These are phyloP conservation scores for Sandelia bainsii DNA, from an alignment of 2,797 vertebrate genomes.

Conservation along the genomic window DNA sequence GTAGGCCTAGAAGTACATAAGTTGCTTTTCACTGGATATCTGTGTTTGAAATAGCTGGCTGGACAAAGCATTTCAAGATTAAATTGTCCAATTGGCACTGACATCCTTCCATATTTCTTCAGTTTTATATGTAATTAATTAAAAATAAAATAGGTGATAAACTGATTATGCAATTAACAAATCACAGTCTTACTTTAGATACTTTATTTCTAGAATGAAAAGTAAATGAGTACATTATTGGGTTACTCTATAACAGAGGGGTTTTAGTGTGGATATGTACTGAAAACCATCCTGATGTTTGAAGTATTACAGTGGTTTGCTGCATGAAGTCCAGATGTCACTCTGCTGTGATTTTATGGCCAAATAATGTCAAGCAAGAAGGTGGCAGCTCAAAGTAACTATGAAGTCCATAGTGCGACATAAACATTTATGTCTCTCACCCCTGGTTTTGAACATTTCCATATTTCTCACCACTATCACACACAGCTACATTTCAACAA, in stretches of 20 bases:
- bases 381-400: conserved; percentile 67
- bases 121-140: not conserved
- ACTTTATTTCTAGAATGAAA: not conserved
- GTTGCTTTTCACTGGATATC: too few relatives aligned
- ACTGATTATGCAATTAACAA: not conserved
- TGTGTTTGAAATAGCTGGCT: too few relatives aligned
- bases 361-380: conserved; percentile 62
- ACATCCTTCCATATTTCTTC: not conserved
- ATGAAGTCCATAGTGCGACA: conserved; percentile 57
- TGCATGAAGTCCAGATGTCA: conserved; percentile 71
- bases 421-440: conserved; percentile 71
- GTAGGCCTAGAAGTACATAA: too few relatives aligned
- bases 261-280: conserved; percentile 11
- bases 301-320: conserved; percentile 41
- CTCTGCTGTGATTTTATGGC: conserved; percentile 61
- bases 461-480: conserved; percentile 51
- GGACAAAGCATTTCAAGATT: not conserved
- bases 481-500: conserved; percentile 49
- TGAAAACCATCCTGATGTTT: conserved; percentile 32
- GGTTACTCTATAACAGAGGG: conserved; percentile 6
- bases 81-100: not conserved
- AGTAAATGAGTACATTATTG: conserved; percentile 10
- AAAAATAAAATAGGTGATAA: not conserved
- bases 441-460: conserved; percentile 57
- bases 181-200: not conserved